Evolutionary conservation across 2,113 vertebrate genomes (phyloP).

Genomic region (Eulacestoma nigropectus): DNA sequence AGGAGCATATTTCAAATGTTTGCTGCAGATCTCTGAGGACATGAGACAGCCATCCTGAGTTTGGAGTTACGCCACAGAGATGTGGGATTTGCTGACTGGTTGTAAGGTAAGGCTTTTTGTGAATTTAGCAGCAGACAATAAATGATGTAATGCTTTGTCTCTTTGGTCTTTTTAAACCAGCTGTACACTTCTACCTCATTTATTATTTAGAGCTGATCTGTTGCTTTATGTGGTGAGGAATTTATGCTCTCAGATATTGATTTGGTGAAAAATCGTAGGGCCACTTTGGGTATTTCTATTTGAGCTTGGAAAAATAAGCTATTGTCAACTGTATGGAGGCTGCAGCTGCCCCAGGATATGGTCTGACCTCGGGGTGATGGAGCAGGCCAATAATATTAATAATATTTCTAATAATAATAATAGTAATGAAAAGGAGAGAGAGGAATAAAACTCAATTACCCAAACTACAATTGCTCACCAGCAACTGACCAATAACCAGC

Average conservation of each 20-base stretch:
- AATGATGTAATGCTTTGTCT: not conserved
- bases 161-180: not conserved
- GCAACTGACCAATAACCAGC: not conserved
- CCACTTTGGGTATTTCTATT: not conserved
- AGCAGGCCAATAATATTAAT: not conserved
- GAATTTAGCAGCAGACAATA: not conserved
- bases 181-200: not conserved
- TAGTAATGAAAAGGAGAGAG: not conserved
- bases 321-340: not conserved
- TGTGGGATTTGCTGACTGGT: not conserved
- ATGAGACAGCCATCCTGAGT: no score
- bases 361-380: not conserved
- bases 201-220: slow-evolving; percentile 35
- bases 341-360: not conserved
- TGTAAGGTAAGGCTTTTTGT: not conserved
- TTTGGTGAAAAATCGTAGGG: not conserved
- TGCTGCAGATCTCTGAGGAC: not conserved
- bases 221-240: not conserved
- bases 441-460: not conserved
- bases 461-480: not conserved
- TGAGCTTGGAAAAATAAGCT: not conserved
- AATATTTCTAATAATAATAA: not conserved
- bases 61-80: not conserved
- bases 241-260: not conserved
- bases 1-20: not conserved